Percentiles rank a stretch among this genome's conserved stretches.
Evolutionary conservation across 2,888 invertebrate species (phyloP).

Genomic region (Lithophane leautieri): DNA sequence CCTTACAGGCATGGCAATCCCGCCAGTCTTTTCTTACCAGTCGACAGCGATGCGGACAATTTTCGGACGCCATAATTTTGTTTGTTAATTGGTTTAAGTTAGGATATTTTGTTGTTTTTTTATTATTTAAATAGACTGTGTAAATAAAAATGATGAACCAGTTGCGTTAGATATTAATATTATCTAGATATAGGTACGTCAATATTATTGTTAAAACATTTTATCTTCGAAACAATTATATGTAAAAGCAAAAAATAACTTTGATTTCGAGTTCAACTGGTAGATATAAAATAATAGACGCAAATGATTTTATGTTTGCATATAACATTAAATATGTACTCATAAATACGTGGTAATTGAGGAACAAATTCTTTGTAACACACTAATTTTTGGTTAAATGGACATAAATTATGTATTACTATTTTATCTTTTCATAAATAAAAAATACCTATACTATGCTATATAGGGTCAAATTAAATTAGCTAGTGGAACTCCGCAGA

Average conservation of each 20-base stretch:
- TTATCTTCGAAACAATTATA: neutral
- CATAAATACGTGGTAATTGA: neutral
- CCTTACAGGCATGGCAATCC: neutral
- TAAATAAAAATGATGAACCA: neutral
- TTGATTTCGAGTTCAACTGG: constrained; percentile 37
- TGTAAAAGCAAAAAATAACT: neutral
- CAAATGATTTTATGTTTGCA: neutral
- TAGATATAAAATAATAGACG: neutral
- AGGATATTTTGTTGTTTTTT: neutral
- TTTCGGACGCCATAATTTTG: neutral
- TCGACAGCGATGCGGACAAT: neutral
- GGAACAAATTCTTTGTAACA: neutral
- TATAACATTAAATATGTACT: neutral
- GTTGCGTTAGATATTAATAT: neutral
- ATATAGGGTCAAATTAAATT: neutral
- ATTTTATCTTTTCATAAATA: neutral
- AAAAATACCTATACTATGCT: neutral
- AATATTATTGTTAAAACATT: too few relatives aligned
- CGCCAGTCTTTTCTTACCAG: neutral
- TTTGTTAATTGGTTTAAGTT: neutral
- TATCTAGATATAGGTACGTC: neutral
- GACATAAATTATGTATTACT: neutral
- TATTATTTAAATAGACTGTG: neutral
- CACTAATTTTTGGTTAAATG: too few relatives aligned
- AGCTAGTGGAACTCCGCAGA: neutral